Evolutionary conservation across 2,888 invertebrate genomes (phyloP), one percentile per base, ranked within the genome.

Genomic region (Erebia epiphron): DNA sequence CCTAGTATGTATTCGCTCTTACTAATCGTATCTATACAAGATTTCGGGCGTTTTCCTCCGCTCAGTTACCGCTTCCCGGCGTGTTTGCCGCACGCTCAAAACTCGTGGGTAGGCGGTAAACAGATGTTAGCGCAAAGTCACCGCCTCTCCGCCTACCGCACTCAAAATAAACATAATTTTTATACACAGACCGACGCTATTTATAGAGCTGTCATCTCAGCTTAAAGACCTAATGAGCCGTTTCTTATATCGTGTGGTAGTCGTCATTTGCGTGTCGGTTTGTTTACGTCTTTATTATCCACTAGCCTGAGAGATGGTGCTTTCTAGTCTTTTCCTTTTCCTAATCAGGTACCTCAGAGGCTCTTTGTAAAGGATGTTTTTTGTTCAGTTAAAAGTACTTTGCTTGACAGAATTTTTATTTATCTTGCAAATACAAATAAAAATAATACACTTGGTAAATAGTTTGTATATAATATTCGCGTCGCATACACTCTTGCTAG

Each of bases 191-290:
- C 80, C 83, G 82, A 83, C 82, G 80, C 87, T 91, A 92, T 91
- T 89, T 91, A 88, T 89, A 85, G 89, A 88, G 80, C 86, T 91
- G 92, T 92, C 92, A 91, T 87, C 83, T 88, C 83, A 83, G 83
- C 86, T 92, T 91, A 91, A 89, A 89, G 81, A 89, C 85, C 88
- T 92, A 92, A 92, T 92, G 92, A 92, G 89, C 86, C 90, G 91
- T 86, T 88, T 89, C 90, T 86, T 87, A 90, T 89, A 88, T 86
- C 81, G 88, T 88, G 82, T 84, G 86, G 86, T 86, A 83, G 86
- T 85, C 82, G 82, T 88, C 90, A 85, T 88, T 86, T 80, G 80
- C 85, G 83, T 82, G 84, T 79, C 83, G 85, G 86, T 86, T 87
- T 89, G 86, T 88, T 89, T 83, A 84, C 86, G 81, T 90, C 89